Evolutionary conservation across 2,888 invertebrate species (phyloP), one percentile per base, ranked within the genome.

Genomic region (Hypomecis punctinalis): DNA sequence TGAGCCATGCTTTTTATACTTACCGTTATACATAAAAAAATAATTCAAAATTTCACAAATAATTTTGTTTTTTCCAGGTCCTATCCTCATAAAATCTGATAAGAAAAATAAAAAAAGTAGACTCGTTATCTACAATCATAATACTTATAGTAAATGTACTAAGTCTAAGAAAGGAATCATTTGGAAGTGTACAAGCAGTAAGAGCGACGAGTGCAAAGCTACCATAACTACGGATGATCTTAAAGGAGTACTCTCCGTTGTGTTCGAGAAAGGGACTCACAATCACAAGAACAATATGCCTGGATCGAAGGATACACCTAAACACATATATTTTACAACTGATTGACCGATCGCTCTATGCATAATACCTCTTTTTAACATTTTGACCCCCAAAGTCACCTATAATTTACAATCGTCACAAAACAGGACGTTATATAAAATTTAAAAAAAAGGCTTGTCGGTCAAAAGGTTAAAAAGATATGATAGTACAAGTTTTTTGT

Each of bases 271-370:
- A 65, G 82, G 82, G 0, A 67, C 67, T 0, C 92, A 92, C 64
- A 76, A 73, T 0, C 92, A 92, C 46, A 66, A 70, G n/a, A 75
- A 74, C 9, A 80, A 86, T 23, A 57, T 1, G 76, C 77, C 7
- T 61, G 9, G 6, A 7, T 52, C 72, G 0, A 79, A 80, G 5
- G 64, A 68, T 5, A 90, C 84, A 55, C 86, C 88, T 3, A 92
- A 90, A 67, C 92, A 93, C 70, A 88, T 93, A 1, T 93, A 91
- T 79, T 92, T 92, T 76, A 82, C 84, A 52, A 82, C 89, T 1
- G 78, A 76, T 68, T 76, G 68, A 71, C 49, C 23, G 23, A 23
- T 23, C 23, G 23, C 23, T 23, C 3, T 23, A 3, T 23, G 23
- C 23, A 23, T 23, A 23, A 23, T 23, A 23, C 23, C 23, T 23